phyloP scores from a whole-genome alignment of 2,797 vertebrate genomes.

The Anableps anableps region DNA sequence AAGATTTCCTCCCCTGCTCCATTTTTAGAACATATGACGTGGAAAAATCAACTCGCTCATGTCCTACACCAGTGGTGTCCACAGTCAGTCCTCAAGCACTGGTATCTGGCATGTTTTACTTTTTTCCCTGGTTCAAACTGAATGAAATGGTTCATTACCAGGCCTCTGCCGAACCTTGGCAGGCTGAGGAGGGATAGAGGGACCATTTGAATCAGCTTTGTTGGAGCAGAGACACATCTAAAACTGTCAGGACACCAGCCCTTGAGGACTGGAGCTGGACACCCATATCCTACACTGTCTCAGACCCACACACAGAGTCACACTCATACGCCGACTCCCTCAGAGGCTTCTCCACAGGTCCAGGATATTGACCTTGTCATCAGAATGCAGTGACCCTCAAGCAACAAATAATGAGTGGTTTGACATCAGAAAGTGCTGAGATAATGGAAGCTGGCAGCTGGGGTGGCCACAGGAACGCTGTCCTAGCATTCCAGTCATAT shows the following conservation, averaged over 20 bases:
- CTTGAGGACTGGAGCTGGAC: neutral
- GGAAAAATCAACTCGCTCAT: no score
- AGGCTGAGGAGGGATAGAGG: no score
- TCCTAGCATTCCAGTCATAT: conserved; percentile 17
- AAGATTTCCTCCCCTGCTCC: neutral
- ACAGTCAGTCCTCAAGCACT: no score
- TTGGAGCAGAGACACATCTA: neutral
- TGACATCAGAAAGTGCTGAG: conserved; percentile 58
- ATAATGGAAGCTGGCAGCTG: conserved; percentile 37
- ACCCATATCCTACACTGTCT: neutral
- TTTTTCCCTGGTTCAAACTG: no score
- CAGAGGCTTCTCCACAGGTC: conserved; percentile 20
- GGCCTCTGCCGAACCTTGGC: no score
- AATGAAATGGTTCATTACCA: no score
- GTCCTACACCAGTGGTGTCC: no score
- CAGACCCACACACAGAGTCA: neutral
- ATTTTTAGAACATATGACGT: neutral
- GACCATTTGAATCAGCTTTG: no score
- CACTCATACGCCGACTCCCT: conserved; percentile 1
- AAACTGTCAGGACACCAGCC: no score
- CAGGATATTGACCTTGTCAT: conserved; percentile 56
- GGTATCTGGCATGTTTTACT: no score
- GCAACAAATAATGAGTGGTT: conserved; percentile 53
- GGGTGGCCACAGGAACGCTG: conserved; percentile 31
- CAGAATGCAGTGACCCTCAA: conserved; percentile 51